Evolutionary conservation across 2,888 invertebrate genomes (phyloP).

Genomic region (Amitus sp.): DNA sequence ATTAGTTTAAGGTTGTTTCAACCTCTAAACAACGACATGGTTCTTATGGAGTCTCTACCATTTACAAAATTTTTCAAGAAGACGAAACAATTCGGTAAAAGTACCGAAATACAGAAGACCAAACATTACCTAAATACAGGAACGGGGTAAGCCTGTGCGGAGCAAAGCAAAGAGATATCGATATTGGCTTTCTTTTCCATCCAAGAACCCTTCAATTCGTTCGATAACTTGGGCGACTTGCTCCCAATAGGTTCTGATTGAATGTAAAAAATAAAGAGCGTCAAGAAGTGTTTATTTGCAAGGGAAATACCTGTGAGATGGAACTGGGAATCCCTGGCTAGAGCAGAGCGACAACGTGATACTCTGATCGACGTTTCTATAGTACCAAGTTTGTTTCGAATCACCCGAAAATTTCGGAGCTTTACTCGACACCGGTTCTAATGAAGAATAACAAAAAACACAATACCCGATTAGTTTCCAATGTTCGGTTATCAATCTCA

Average conservation of each 20-base stretch:
- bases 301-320: conserved; percentile 67
- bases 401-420: conserved; percentile 75
- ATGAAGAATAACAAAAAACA: conserved; percentile 21
- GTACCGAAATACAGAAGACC: too few relatives aligned
- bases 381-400: conserved; percentile 75
- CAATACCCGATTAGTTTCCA: conserved; percentile 1
- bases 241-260: conserved; percentile 72
- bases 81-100: neutral
- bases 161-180: conserved; percentile 73
- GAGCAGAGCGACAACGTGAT: conserved; percentile 77
- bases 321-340: conserved; percentile 79
- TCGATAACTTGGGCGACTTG: conserved; percentile 70
- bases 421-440: conserved; percentile 73
- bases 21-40: too few relatives aligned
- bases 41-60: too few relatives aligned
- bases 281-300: conserved; percentile 73
- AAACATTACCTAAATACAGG: conserved; percentile 69
- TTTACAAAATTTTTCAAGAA: too few relatives aligned
- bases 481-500: neutral
- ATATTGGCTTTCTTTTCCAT: conserved; percentile 52
- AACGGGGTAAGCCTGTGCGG: conserved; percentile 77
- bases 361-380: conserved; percentile 71
- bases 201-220: conserved; percentile 57
- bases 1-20: too few relatives aligned
- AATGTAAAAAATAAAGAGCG: conserved; percentile 69